phyloP scores from a whole-genome alignment of 2,888 invertebrate species.

The Andrena camellia region DNA sequence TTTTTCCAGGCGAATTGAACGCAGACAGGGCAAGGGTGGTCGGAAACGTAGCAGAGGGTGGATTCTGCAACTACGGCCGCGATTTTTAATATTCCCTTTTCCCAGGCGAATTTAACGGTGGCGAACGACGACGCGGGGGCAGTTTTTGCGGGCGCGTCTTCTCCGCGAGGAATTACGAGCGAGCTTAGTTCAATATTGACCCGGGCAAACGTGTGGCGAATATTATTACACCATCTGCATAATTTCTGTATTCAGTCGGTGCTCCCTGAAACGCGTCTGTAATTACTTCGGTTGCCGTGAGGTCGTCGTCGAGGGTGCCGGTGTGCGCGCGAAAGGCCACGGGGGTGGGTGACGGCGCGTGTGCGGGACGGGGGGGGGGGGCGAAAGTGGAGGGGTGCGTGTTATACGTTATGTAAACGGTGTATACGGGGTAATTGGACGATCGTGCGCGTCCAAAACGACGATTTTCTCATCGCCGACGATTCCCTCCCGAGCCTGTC shows the following conservation, averaged over 20 bases:
- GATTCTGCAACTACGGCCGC: not conserved
- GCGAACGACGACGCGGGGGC: not conserved
- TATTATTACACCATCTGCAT: conserved; percentile 83
- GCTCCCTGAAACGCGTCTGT: conserved; percentile 82
- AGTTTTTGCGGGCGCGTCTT: conserved; percentile 48
- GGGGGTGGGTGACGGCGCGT: conserved; percentile 63
- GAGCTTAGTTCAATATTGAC: conserved; percentile 83
- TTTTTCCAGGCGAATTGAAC: conserved; percentile 9
- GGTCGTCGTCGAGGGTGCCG: conserved; percentile 58
- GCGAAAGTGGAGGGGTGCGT: conserved; percentile 48
- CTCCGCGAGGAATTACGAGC: conserved; percentile 77
- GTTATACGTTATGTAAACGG: conserved; percentile 77
- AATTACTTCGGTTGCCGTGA: conserved; percentile 81
- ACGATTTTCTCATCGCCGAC: conserved; percentile 64
- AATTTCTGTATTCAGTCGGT: conserved; percentile 83
- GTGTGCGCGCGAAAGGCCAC: conserved; percentile 23
- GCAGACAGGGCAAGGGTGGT: not conserved
- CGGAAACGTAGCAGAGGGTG: not conserved
- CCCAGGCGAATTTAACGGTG: conserved; percentile 25
- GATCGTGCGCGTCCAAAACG: conserved; percentile 70
- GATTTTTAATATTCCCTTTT: conserved; percentile 2
- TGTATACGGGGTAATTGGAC: conserved; percentile 80
- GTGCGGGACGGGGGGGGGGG: conserved; percentile 69
- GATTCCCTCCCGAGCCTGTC: not conserved
- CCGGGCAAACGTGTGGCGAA: conserved; percentile 83